A percentile compares a stretch with the other conserved stretches of the same genome.
phyloP scores from a whole-genome alignment of 1,140 invertebrate genomes.

The Pseudobourletiella spinata region DNA sequence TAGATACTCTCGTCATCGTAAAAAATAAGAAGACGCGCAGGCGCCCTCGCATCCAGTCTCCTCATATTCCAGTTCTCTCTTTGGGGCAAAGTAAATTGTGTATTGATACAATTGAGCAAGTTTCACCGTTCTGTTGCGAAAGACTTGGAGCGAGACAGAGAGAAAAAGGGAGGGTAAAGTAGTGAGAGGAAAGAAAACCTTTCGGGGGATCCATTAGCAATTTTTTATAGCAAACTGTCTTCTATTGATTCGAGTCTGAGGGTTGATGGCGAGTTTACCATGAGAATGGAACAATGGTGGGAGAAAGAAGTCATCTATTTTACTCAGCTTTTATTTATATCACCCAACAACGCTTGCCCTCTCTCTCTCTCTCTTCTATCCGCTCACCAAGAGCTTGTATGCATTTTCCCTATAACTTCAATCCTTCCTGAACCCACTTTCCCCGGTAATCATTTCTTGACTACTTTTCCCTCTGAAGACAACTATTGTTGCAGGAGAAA shows the following conservation, averaged over 20 bases:
- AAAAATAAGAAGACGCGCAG: too few species aligned
- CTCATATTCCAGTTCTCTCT: too few species aligned
- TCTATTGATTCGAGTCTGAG: constrained; percentile 1
- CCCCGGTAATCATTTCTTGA: neutral
- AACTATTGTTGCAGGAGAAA: neutral
- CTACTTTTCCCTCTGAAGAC: neutral
- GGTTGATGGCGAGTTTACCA: neutral
- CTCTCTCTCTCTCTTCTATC: neutral
- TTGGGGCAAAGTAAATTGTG: too few species aligned
- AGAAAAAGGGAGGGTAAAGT: too few species aligned
- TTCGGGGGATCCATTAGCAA: constrained; percentile 2
- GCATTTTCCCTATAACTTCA: neutral
- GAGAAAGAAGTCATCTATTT: constrained; percentile 13
- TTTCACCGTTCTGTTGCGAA: too few species aligned
- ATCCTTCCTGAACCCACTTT: too few species aligned
- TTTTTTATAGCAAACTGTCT: constrained; percentile 6
- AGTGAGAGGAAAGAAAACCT: neutral
- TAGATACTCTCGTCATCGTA: too few species aligned
- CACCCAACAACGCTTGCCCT: constrained; percentile 1
- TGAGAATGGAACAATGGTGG: constrained; percentile 7
- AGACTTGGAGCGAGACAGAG: too few species aligned
- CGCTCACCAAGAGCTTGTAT: neutral
- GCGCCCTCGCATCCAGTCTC: too few species aligned
- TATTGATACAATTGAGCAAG: neutral
- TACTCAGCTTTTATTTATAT: constrained; percentile 5